Evolutionary conservation across 2,797 vertebrate species (phyloP).

Genomic region (Myripristis murdjan): DNA sequence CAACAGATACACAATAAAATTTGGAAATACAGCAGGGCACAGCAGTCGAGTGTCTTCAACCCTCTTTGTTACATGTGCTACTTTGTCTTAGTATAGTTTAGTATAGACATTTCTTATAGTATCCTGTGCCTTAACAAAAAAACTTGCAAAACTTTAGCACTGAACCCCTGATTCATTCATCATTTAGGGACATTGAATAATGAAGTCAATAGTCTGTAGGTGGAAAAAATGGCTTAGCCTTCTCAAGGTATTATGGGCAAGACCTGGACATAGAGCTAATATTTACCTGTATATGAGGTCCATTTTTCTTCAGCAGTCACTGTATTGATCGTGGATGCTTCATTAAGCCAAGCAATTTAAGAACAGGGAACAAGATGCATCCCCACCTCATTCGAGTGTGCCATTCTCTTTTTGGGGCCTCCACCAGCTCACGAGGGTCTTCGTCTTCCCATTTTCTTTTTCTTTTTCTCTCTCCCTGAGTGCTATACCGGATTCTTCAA

Average conservation of each 20-base stretch:
- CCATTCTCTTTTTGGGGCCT: constrained; percentile 45
- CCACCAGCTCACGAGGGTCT: constrained; percentile 44
- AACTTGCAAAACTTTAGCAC: constrained; percentile 15
- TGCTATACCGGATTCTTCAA: constrained; percentile 81
- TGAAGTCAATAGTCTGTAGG: constrained; percentile 30
- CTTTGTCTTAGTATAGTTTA: background rate
- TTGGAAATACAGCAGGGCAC: background rate
- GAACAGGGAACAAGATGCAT: constrained; percentile 48
- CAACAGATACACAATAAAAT: background rate
- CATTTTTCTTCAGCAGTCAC: constrained; percentile 60
- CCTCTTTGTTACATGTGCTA: background rate
- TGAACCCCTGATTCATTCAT: constrained; percentile 38
- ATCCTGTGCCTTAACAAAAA: constrained; percentile 2
- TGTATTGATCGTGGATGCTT: constrained; percentile 66
- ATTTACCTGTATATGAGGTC: constrained; percentile 54
- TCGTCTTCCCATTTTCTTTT: constrained; percentile 50
- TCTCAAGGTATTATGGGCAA: constrained; percentile 38
- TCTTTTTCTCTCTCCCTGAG: constrained; percentile 70
- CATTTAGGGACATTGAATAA: constrained; percentile 50
- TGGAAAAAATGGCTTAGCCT: constrained; percentile 19
- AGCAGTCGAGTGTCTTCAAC: background rate
- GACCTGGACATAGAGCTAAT: constrained; percentile 46
- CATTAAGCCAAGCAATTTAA: constrained; percentile 71
- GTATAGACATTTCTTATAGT: constrained; percentile 5
- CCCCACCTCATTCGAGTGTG: constrained; percentile 26